Evolutionary conservation across 2,113 vertebrate genomes (phyloP).

Genomic region (Atlantisia rogersi): DNA sequence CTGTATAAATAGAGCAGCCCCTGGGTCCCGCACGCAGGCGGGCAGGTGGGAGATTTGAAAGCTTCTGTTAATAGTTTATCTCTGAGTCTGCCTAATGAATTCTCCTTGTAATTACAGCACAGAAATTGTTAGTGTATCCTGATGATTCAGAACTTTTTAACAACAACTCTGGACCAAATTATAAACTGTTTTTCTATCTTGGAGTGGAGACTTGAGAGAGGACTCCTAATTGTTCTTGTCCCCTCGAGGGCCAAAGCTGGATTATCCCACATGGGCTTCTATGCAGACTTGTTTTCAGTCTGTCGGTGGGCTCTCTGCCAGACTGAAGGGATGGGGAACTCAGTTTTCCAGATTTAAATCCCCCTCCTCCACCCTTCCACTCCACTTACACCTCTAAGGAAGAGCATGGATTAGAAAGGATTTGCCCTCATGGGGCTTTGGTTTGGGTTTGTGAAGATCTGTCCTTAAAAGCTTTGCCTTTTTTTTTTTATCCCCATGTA

Average conservation of each 20-base stretch:
- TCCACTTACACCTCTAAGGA: constrained; percentile 49
- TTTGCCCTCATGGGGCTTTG: constrained; percentile 20
- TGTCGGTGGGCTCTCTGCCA: constrained; percentile 31
- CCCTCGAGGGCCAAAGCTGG: constrained; percentile 36
- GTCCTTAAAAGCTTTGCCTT: constrained; percentile 43
- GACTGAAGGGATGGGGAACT: constrained; percentile 1
- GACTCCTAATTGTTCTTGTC: constrained; percentile 55
- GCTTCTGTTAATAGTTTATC: constrained; percentile 51
- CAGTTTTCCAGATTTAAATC: constrained; percentile 42
- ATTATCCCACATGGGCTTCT: constrained; percentile 57
- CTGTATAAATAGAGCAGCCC: background rate
- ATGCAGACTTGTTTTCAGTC: constrained; percentile 40
- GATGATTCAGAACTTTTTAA: constrained; percentile 66
- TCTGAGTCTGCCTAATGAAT: background rate
- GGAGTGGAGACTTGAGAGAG: constrained; percentile 64
- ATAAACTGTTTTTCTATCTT: constrained; percentile 66
- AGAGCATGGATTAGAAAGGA: constrained; percentile 47
- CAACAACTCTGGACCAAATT: constrained; percentile 50
- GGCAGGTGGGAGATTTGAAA: constrained; percentile 47
- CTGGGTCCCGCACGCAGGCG: background rate
- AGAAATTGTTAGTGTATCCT: constrained; percentile 55
- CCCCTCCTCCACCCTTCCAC: background rate
- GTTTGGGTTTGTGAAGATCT: constrained; percentile 28
- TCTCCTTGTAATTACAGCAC: background rate
- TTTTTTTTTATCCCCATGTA: constrained; percentile 6